Percentiles rank a stretch among this genome's conserved stretches.
phyloP scores from a whole-genome alignment of 2,113 vertebrate species.

The Pithys albifrons region DNA sequence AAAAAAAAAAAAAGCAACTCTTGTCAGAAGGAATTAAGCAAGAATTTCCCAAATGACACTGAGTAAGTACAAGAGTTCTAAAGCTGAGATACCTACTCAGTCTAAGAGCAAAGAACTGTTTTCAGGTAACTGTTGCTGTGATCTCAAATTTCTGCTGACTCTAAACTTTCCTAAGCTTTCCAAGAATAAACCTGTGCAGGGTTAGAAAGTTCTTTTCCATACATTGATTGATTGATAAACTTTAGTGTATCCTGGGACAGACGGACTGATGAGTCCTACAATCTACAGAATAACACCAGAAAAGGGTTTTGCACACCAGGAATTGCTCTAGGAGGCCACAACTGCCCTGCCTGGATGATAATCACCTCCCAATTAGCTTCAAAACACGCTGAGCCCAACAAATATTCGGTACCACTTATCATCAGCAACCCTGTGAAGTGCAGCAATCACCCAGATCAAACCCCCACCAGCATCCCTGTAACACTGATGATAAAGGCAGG shows the following conservation, averaged over 20 bases:
- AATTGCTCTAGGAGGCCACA: neutral
- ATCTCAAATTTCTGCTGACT: neutral
- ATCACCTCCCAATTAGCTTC: neutral
- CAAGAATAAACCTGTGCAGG: neutral
- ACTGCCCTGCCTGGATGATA: neutral
- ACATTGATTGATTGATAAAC: fast-evolving
- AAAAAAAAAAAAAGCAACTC: neutral
- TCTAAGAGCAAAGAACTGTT: neutral
- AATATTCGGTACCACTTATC: neutral
- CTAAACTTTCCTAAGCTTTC: neutral
- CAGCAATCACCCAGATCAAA: constrained; percentile 1
- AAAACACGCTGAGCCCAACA: neutral
- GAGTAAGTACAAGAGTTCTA: neutral
- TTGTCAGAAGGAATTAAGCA: neutral
- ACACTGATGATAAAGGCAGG: neutral
- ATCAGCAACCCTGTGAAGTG: neutral
- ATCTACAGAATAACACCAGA: neutral
- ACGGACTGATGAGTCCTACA: neutral
- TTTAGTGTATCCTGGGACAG: neutral
- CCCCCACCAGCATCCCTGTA: neutral
- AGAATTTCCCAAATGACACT: neutral
- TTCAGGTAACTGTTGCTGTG: neutral
- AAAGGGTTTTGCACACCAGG: neutral
- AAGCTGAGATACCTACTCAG: neutral
- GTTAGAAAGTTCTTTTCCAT: neutral